Conservation (phyloP, 1,140 invertebrate genomes). For the Nephila pilipes region DNA sequence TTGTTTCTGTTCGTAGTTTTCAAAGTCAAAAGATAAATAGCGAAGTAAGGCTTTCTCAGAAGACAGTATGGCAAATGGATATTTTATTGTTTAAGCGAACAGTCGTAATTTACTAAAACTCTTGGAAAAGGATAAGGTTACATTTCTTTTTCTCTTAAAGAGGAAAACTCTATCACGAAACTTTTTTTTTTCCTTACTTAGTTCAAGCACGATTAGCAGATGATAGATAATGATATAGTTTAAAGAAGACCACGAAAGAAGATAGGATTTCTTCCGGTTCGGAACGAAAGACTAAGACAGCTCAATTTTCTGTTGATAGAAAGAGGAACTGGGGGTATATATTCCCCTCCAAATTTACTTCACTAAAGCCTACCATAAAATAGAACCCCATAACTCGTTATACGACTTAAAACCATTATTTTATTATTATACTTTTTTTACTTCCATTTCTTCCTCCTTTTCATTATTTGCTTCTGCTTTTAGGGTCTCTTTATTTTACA, state of each 20-base stretch:
- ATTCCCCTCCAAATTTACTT: constrained; percentile 16
- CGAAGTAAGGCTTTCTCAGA: neutral
- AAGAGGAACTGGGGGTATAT: neutral
- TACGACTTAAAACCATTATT: constrained; percentile 58
- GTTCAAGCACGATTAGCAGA: constrained; percentile 48
- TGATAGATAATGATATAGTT: constrained; percentile 68
- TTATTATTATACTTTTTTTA: constrained; percentile 1
- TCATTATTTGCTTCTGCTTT: constrained; percentile 19
- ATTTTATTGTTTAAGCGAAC: constrained; percentile 26
- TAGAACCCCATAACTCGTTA: constrained; percentile 55
- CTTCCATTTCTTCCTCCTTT: neutral
- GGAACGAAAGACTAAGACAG: constrained; percentile 11
- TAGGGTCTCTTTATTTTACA: neutral
- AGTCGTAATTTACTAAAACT: constrained; percentile 16
- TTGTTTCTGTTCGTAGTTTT: neutral
- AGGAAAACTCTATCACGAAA: constrained; percentile 22
- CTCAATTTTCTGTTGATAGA: constrained; percentile 59
- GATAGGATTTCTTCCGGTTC: constrained; percentile 49
- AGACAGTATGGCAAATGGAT: neutral
- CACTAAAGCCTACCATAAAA: constrained; percentile 28
- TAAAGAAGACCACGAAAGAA: constrained; percentile 44
- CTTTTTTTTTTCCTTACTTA: neutral
- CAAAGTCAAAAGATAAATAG: neutral
- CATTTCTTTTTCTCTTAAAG: neutral
- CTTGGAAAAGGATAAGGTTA: neutral